phyloP scores from a whole-genome alignment of 2,888 invertebrate genomes.

The Cephus rjabovi region DNA sequence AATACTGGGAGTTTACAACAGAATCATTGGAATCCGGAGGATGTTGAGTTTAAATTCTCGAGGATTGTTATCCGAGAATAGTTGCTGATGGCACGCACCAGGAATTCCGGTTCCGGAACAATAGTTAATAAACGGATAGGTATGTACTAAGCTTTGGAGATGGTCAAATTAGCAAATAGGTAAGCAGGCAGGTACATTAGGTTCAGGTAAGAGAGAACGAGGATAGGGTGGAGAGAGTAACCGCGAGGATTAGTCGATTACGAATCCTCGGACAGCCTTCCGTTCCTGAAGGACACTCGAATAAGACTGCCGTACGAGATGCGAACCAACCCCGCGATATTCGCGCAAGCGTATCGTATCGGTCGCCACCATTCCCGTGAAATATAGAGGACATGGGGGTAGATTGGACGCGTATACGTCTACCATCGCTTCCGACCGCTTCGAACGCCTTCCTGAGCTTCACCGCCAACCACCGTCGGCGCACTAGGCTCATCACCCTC shows the following conservation, averaged over 20 bases:
- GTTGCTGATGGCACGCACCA: not conserved
- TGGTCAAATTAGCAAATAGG: not conserved
- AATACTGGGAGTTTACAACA: not conserved
- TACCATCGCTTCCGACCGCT: not conserved
- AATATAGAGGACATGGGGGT: not conserved
- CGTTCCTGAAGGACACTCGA: conserved; percentile 21
- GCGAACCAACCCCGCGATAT: conserved; percentile 17
- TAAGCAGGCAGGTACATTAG: not conserved
- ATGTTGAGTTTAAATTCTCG: not conserved
- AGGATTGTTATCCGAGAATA: not conserved
- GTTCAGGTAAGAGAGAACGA: not conserved
- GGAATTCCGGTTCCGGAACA: not conserved
- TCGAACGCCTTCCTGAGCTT: not conserved
- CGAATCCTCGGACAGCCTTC: not conserved
- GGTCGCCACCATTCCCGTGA: not conserved
- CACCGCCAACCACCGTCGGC: not conserved
- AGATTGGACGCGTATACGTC: not conserved
- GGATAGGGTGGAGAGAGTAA: not conserved
- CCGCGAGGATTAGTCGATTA: not conserved
- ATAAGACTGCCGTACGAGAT: conserved; percentile 38
- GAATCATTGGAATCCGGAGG: not conserved
- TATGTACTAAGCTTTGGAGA: not conserved
- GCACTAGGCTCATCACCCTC: not conserved
- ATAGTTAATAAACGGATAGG: not conserved
- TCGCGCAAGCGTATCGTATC: conserved; percentile 1